Evolutionary conservation across 2,113 vertebrate genomes (phyloP).

Genomic region (Riparia riparia): DNA sequence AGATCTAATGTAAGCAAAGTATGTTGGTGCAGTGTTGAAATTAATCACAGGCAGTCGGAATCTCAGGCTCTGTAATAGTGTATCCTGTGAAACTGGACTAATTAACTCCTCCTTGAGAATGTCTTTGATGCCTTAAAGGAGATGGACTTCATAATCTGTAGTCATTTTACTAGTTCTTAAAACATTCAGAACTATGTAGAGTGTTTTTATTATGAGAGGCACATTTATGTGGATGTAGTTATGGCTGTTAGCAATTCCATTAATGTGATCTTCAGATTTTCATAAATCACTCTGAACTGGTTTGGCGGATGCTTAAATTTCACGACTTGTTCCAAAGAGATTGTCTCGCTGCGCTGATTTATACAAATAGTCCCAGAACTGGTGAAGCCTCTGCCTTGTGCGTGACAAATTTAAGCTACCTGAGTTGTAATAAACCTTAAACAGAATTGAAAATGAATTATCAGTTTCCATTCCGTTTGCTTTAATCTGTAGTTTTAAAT

Average conservation of each 20-base stretch:
- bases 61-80: slow-evolving; percentile 55
- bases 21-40: slow-evolving; percentile 39
- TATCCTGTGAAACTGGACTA: slow-evolving; percentile 66
- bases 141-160: slow-evolving; percentile 56
- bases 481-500: slow-evolving; percentile 26
- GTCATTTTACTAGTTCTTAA: slow-evolving; percentile 67
- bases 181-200: slow-evolving; percentile 57
- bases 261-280: slow-evolving; percentile 61
- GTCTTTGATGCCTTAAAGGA: slow-evolving; percentile 65
- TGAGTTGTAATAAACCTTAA: slow-evolving; percentile 36
- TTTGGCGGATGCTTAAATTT: slow-evolving; percentile 44
- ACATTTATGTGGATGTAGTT: slow-evolving; percentile 68
- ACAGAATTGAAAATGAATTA: slow-evolving; percentile 26
- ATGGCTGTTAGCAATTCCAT: slow-evolving; percentile 60
- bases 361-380: slow-evolving; percentile 17
- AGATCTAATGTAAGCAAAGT: slow-evolving; percentile 62
- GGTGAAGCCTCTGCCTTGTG: background rate
- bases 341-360: slow-evolving; percentile 42
- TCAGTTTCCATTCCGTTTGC: slow-evolving; percentile 27
- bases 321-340: slow-evolving; percentile 38
- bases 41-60: slow-evolving; percentile 65
- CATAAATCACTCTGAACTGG: slow-evolving; percentile 46
- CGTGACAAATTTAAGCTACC: slow-evolving; percentile 8
- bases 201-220: slow-evolving; percentile 65
- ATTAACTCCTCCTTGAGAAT: slow-evolving; percentile 69